A percentile compares a stretch with the other conserved stretches of the same genome.
These are phyloP conservation scores for Trialeurodes vaporariorum DNA, from an alignment of 1,140 invertebrate genomes.

Conservation along the genomic window DNA sequence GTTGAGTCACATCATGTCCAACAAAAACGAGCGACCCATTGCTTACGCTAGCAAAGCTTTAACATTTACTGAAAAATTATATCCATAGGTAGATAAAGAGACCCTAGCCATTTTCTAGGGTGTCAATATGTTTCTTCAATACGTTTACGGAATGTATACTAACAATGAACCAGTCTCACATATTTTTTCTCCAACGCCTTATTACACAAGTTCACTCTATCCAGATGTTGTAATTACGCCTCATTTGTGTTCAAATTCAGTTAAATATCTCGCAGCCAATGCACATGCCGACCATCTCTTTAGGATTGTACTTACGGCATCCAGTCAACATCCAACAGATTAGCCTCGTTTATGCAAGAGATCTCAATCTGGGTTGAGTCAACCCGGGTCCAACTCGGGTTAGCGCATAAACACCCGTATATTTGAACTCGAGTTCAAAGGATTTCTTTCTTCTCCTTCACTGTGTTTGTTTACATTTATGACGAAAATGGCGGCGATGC, in stretches of 20 bases:
- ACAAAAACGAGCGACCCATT: conserved; percentile 28
- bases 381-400: too few species aligned
- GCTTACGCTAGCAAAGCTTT: conserved; percentile 32
- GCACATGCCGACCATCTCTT: conserved; percentile 10
- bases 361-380: too few species aligned
- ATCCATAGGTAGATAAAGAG: conserved; percentile 38
- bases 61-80: conserved; percentile 26
- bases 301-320: too few species aligned
- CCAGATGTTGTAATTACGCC: conserved; percentile 11
- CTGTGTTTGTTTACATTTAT: too few species aligned
- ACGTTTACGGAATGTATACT: conserved; percentile 11
- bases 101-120: conserved; percentile 34
- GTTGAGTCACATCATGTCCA: conserved; percentile 26
- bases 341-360: too few species aligned
- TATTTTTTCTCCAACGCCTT: conserved; percentile 28
- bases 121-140: conserved; percentile 34
- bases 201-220: conserved; percentile 6
- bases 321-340: too few species aligned
- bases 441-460: too few species aligned
- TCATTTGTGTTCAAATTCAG: conserved; percentile 10
- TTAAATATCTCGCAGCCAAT: conserved; percentile 11
- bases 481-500: too few species aligned
- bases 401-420: too few species aligned
- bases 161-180: conserved; percentile 14
- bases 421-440: too few species aligned